phyloP scores from a whole-genome alignment of 2,888 invertebrate genomes.

The Colostygia pectinataria region DNA sequence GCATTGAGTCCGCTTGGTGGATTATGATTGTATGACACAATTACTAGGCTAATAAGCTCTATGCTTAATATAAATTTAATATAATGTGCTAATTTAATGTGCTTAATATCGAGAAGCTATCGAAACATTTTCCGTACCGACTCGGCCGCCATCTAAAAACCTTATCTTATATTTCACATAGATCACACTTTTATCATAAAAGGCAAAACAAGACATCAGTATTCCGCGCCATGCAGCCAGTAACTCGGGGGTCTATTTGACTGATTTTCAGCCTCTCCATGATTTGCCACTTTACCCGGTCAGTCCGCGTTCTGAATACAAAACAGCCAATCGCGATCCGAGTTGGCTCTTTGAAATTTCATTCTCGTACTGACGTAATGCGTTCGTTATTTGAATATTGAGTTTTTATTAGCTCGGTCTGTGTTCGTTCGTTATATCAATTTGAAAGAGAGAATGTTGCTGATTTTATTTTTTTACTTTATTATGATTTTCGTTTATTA shows the following conservation, averaged over 20 bases:
- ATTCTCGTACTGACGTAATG: slow-evolving; percentile 71
- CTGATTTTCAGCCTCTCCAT: slow-evolving; percentile 82
- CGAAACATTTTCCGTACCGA: too few relatives aligned
- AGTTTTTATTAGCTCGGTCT: slow-evolving; percentile 52
- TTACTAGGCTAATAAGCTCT: too few relatives aligned
- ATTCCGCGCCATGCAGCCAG: slow-evolving; percentile 62
- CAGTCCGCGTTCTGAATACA: slow-evolving; percentile 70
- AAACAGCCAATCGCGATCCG: slow-evolving; percentile 61
- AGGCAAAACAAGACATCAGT: slow-evolving; percentile 48
- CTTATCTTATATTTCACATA: slow-evolving; percentile 1
- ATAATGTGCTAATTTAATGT: too few relatives aligned
- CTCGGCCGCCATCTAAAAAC: too few relatives aligned
- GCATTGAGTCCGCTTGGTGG: too few relatives aligned
- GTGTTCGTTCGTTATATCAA: slow-evolving; percentile 38
- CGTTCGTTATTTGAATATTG: slow-evolving; percentile 70
- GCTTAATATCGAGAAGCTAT: too few relatives aligned
- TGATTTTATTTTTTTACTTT: slow-evolving; percentile 16
- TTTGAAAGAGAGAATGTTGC: slow-evolving; percentile 25
- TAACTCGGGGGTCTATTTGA: slow-evolving; percentile 80
- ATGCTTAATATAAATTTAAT: too few relatives aligned
- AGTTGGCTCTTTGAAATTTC: slow-evolving; percentile 70
- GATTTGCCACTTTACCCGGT: slow-evolving; percentile 82
- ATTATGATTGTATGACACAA: too few relatives aligned
- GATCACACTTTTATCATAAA: slow-evolving; percentile 27
- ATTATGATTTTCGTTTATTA: background rate